These are phyloP conservation scores for Drosophila flavopinicola DNA, from an alignment of 2,888 invertebrate species.

Conservation along the genomic window DNA sequence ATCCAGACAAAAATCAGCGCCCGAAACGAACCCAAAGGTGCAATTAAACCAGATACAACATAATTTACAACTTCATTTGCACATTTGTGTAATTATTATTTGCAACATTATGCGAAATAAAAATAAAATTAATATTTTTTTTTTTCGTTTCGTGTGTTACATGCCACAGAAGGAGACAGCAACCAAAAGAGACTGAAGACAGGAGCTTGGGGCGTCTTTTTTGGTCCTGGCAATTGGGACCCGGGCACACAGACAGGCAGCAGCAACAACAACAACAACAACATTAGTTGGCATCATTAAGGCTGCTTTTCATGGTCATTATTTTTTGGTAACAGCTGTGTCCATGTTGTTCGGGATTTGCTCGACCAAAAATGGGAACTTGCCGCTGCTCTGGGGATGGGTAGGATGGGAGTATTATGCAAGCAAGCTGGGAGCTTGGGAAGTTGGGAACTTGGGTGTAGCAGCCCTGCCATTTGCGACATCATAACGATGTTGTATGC, in stretches of 20 bases:
- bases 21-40: slow-evolving; percentile 56
- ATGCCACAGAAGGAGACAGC: slow-evolving; percentile 31
- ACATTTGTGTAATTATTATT: slow-evolving; percentile 81
- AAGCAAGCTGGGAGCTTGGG: slow-evolving; percentile 17
- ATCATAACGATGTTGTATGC: slow-evolving; percentile 65
- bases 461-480: slow-evolving; percentile 33
- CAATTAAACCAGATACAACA: slow-evolving; percentile 74
- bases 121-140: slow-evolving; percentile 81
- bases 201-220: slow-evolving; percentile 13
- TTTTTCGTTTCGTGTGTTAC: slow-evolving; percentile 54
- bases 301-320: slow-evolving; percentile 84
- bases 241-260: slow-evolving; percentile 14
- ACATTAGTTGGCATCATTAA: slow-evolving; percentile 84
- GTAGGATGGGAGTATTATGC: slow-evolving; percentile 4
- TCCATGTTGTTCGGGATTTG: slow-evolving; percentile 74
- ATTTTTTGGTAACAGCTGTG: slow-evolving; percentile 84
- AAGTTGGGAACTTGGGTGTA: no score
- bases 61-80: slow-evolving; percentile 82
- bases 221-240: slow-evolving; percentile 3
- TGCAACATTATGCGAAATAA: slow-evolving; percentile 81
- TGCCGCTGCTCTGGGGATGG: slow-evolving; percentile 1
- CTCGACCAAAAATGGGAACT: slow-evolving; percentile 47
- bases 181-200: slow-evolving; percentile 3
- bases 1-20: slow-evolving; percentile 46
- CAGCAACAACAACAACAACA: slow-evolving; percentile 38